Base-by-base conservation (phyloP, 2,797 vertebrate genomes). In the Toxotes lorentzi region DNA sequence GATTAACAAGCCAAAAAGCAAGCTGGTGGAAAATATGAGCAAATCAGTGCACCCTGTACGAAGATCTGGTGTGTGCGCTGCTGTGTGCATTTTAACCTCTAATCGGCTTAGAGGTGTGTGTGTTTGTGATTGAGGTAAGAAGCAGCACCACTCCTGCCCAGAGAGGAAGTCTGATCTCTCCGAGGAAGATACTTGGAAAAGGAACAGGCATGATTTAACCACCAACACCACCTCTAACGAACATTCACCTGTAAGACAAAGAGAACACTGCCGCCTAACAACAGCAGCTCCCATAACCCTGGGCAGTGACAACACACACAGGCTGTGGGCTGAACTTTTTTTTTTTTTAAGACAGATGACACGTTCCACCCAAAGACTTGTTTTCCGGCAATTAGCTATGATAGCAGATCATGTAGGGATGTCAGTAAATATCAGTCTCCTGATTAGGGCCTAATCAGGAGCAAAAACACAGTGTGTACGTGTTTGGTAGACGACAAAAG, bases 21-120 rank as follows among this genome's bases (percentile, higher is more conserved):
- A 74, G 71, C 23, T 5, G 43, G n/a, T 82, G 86, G 88, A 80
- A 90, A 86, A 71, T 11, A 30, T 41, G 70, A 84, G 73, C 0
- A 1, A 69, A 56, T 51, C n/a, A 21, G 30, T 9, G 32, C 54
- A 65, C 43, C 67, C 43, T 53, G 38, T 40, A 65, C 67, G 48
- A 77, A 30, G 60, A 2, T 70, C 50, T 41, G 45, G 23, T 5
- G 30, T n/a, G 66, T 19, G 54, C 9, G 0, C 8, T 21, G 50
- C n/a, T 62, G 9, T 27, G 65, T 19, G n/a, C n/a, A 45, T 78
- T 76, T 82, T n/a, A 79, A 86, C 70, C 47, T 47, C 43, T 81
- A 56, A 85, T 78, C 35, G 0, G 73, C 58, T 88, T 76, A 76
- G 24, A 79, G 80, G 70, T n/a, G 34, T 41, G 68, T 13, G 53